Conservation (phyloP, 1,140 invertebrate species). For the Mycetomoellerius zeteki region DNA sequence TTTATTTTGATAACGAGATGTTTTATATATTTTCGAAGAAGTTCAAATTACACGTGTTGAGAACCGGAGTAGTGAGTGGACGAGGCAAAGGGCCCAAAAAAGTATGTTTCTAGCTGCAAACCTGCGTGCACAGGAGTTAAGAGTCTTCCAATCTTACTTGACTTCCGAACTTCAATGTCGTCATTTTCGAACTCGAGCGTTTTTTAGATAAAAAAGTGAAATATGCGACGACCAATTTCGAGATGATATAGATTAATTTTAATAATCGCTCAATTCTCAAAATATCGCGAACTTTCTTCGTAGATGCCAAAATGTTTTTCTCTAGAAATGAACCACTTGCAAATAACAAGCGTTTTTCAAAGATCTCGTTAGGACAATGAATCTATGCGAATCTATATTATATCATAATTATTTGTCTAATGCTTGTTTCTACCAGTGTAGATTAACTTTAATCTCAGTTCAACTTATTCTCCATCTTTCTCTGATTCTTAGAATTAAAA, state of each 20-base stretch:
- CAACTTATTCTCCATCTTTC: too few relatives aligned
- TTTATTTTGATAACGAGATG: constrained; percentile 82
- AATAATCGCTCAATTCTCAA: not conserved
- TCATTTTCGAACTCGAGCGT: not conserved
- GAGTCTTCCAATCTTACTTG: not conserved
- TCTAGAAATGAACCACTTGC: not conserved
- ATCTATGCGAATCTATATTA: not conserved
- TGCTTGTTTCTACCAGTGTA: too few relatives aligned
- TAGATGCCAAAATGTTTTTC: not conserved
- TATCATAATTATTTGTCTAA: not conserved
- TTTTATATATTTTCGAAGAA: constrained; percentile 79
- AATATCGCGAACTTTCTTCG: not conserved
- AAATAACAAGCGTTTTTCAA: not conserved
- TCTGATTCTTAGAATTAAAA: too few relatives aligned
- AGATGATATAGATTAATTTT: not conserved
- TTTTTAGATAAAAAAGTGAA: not conserved
- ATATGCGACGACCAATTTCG: not conserved
- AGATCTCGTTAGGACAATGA: not conserved
- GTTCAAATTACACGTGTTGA: constrained; percentile 65
- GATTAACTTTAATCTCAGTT: too few relatives aligned
- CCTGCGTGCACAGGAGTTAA: not conserved
- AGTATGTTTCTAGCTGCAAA: constrained; percentile 55
- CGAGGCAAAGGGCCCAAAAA: constrained; percentile 22
- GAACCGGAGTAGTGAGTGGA: constrained; percentile 15
- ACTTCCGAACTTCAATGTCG: not conserved